Percentiles rank a stretch among this genome's conserved stretches.
Conservation (phyloP, 2,888 invertebrate genomes). For the Lamproptera curius region DNA sequence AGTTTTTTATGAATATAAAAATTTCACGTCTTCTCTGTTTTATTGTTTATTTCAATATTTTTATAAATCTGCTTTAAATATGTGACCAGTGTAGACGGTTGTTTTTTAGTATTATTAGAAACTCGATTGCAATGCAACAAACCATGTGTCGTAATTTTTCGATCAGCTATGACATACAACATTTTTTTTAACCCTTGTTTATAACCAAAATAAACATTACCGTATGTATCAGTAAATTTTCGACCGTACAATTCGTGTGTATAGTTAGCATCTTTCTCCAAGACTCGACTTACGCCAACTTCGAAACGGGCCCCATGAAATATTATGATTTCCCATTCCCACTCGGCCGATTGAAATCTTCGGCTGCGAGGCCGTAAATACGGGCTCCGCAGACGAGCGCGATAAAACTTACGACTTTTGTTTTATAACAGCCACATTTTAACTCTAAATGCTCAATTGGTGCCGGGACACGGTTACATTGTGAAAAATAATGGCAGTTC, state of each 20-base stretch:
- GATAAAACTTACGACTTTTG: constrained; percentile 16
- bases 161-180: no score
- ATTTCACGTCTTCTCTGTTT: no score
- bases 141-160: no score
- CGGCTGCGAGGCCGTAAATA: neutral
- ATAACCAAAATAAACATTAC: no score
- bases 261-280: neutral
- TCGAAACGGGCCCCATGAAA: neutral
- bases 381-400: constrained; percentile 2
- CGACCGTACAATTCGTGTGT: neutral
- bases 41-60: no score
- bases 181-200: no score
- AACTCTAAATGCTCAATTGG: constrained; percentile 8
- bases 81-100: no score
- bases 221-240: no score
- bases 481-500: neutral
- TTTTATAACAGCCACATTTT: constrained; percentile 12
- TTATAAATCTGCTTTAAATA: no score
- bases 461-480: constrained; percentile 1
- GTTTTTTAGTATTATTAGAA: no score
- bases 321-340: constrained; percentile 4
- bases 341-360: constrained; percentile 9
- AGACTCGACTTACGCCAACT: neutral
- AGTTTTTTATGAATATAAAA: no score
- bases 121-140: no score